Evolutionary conservation across 1,140 invertebrate species (phyloP).

Genomic region (Drosophila arizonae): DNA sequence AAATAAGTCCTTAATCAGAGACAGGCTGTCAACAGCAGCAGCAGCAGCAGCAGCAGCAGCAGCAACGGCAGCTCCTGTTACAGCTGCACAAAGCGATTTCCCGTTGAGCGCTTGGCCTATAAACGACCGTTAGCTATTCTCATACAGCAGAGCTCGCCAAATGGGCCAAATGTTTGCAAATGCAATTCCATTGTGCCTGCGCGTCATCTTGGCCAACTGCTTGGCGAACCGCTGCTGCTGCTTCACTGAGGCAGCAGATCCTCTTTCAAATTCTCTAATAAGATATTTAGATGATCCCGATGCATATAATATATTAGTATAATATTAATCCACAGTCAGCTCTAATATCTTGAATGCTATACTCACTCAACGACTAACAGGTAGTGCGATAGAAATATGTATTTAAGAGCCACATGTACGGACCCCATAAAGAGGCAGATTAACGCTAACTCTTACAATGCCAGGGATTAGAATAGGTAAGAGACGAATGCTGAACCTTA

Average conservation of each 20-base stretch:
- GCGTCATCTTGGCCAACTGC: not conserved
- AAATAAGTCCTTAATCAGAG: constrained; percentile 65
- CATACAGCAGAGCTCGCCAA: not conserved
- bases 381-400: no score
- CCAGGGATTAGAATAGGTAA: no score
- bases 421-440: no score
- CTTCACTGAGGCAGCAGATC: not conserved
- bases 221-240: not conserved
- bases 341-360: no score
- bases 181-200: constrained; percentile 1
- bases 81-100: constrained; percentile 10
- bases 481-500: no score
- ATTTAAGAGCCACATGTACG: no score
- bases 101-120: constrained; percentile 20
- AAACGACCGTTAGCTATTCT: constrained; percentile 22
- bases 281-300: no score
- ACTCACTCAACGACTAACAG: no score
- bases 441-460: no score
- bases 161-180: constrained; percentile 6
- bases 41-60: not conserved
- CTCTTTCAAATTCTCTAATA: not conserved
- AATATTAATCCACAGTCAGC: no score
- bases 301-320: no score
- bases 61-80: not conserved
- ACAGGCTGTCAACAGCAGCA: constrained; percentile 35